Evolutionary conservation across 2,888 invertebrate genomes (phyloP), one percentile per base, ranked within the genome.

Genomic region (Tenthredo notha): DNA sequence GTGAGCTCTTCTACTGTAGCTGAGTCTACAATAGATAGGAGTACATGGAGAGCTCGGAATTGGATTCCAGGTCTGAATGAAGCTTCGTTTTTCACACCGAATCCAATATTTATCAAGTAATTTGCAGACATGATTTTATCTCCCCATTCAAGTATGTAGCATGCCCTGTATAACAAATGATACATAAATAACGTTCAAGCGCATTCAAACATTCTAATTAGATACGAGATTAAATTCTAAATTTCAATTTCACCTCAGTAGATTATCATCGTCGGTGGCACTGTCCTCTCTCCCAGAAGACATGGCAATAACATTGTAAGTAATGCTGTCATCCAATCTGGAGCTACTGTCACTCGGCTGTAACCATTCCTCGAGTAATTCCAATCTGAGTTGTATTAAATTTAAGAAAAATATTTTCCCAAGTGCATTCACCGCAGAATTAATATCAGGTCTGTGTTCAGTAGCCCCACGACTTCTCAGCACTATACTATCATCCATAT

Each of bases 401-500:
- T 94, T 92, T 21, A 94, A 88, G n/a, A 90, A 88, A 86, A 94
- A 94, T 54, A 95, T 86, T 72, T 90, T 87, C 1, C 93, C 92
- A 4, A 95, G 88, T 15, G 92, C 93, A 85, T 93, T 92, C 3
- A 93, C 94, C 2, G 94, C 94, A 82, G 92, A 91, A 90, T 95
- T 95, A 50, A 95, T 94, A 87, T 94, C 94, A 84, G 94, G 93
- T 86, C 92, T 92, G 40, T 90, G 87, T 54, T 89, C 88, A 9
- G 89, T 88, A 25, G 91, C 88, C n/a, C 90, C 90, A 70, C 88
- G 91, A 74, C 92, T 92, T 84, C 93, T 91, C 85, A 92, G 89
- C 15, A 94, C 88, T 87, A 95, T 94, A 74, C 94, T 93, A 33
- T 94, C 92, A 88, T 95, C 94, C 86, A 91, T 90, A 89, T 95